Base-by-base conservation (phyloP, 35 echinoderm and acorn worm genomes). In the Stichopus chloronotus region DNA sequence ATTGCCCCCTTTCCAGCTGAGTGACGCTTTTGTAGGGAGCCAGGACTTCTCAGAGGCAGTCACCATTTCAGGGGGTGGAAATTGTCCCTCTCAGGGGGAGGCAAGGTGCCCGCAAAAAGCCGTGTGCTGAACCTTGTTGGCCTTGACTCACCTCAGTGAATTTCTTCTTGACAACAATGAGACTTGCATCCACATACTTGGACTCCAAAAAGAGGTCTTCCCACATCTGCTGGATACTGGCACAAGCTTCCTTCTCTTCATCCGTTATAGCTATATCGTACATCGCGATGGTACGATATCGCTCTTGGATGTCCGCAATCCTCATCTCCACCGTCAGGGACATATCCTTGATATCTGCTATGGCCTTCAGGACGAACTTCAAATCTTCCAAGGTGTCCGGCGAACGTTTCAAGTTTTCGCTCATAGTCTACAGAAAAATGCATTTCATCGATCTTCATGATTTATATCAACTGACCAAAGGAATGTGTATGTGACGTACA, bases 81-180 rank as follows among this genome's bases (percentile, higher is more conserved):
- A n/a, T n/a, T n/a, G n/a, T n/a, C n/a, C n/a, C n/a, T n/a, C n/a
- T n/a, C n/a, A n/a, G n/a, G n/a, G n/a, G n/a, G n/a, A n/a, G n/a
- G n/a, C n/a, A n/a, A n/a, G n/a, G n/a, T n/a, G n/a, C n/a, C n/a
- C n/a, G n/a, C n/a, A n/a, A n/a, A n/a, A n/a, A n/a, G n/a, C n/a
- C n/a, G n/a, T n/a, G n/a, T n/a, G n/a, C n/a, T n/a, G n/a, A 43
- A 43, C 30, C 30, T 43, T 43, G 25, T 2, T 83, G 8, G 80
- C 0, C 7, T 52, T 7, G 55, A 83, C 91, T 87, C 89, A 96
- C 97, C 92, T 99, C 97, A 12, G 97, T 99, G 72, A 98, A 99
- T 81, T 99, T 99, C 90, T 93, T 99, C 94, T 99, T 99, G 92
- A 99, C 97, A 12, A 99, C 90, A 25, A 98, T 92, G 20, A 99